phyloP scores from a whole-genome alignment of 2,797 vertebrate species.

The Sebastes wilsoni region DNA sequence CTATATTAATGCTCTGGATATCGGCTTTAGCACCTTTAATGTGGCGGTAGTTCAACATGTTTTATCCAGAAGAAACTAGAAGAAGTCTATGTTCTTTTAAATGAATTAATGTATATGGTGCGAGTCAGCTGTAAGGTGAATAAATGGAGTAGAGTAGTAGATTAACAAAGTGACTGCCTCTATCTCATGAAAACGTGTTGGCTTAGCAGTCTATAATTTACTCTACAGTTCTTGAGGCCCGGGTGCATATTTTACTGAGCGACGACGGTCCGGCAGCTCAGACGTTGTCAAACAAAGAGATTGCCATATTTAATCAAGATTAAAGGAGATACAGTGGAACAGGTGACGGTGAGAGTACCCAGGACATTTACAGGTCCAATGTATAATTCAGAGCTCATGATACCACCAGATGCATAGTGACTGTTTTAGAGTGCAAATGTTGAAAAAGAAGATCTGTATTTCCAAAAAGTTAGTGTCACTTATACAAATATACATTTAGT shows the following conservation, averaged over 20 bases:
- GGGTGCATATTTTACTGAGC: conserved; percentile 16
- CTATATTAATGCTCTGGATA: no score
- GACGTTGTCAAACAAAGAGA: conserved; percentile 54
- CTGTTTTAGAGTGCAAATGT: background rate
- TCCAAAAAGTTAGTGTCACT: background rate
- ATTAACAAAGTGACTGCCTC: conserved; percentile 36
- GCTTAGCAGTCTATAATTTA: conserved; percentile 46
- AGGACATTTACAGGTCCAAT: conserved; percentile 1
- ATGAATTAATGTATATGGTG: background rate
- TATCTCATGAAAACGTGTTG: conserved; percentile 21
- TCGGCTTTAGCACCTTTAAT: background rate
- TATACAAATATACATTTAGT: background rate
- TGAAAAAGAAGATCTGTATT: background rate
- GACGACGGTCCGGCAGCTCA: conserved; percentile 10
- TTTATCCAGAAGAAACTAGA: background rate
- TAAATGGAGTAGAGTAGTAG: conserved; percentile 27
- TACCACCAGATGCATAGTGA: background rate
- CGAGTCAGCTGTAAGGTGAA: background rate
- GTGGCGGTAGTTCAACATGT: background rate
- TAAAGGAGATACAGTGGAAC: conserved; percentile 28
- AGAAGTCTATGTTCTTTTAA: background rate
- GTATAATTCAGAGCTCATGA: background rate
- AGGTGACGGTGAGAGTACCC: conserved; percentile 37
- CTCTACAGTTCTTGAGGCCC: background rate
- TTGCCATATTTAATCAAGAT: conserved; percentile 52